phyloP scores from a whole-genome alignment of 2,888 invertebrate species.

The Spodoptera picta region DNA sequence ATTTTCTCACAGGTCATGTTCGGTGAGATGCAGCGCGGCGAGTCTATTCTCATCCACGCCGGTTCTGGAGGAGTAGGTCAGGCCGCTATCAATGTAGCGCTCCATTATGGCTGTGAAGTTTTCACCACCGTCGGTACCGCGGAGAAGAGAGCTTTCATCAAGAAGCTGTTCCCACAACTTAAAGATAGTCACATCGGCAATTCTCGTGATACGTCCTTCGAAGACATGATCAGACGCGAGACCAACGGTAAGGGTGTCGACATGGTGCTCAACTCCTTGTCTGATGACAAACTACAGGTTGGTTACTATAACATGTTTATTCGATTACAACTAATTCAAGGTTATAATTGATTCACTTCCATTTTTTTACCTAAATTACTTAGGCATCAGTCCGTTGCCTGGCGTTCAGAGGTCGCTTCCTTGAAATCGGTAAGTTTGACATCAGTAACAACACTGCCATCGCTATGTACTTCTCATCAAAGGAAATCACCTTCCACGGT shows the following conservation, averaged over 20 bases:
- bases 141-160: slow-evolving; percentile 96
- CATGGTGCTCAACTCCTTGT: slow-evolving; percentile 96
- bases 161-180: slow-evolving; percentile 94
- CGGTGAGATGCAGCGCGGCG: slow-evolving; percentile 94
- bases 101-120: slow-evolving; percentile 95
- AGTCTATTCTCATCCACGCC: slow-evolving; percentile 96
- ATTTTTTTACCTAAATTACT: neutral
- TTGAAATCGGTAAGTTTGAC: slow-evolving; percentile 94
- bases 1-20: slow-evolving; percentile 75
- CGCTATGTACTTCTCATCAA: slow-evolving; percentile 91
- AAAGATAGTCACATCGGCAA: slow-evolving; percentile 93
- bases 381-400: slow-evolving; percentile 87
- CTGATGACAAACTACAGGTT: slow-evolving; percentile 96
- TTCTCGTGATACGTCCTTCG: slow-evolving; percentile 95
- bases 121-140: slow-evolving; percentile 97
- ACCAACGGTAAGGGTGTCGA: slow-evolving; percentile 97
- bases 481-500: slow-evolving; percentile 88
- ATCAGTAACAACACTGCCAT: slow-evolving; percentile 91
- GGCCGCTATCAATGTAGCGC: slow-evolving; percentile 98
- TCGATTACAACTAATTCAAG: too few species aligned
- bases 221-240: slow-evolving; percentile 93
- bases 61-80: slow-evolving; percentile 99
- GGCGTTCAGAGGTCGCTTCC: slow-evolving; percentile 90
- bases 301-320: slow-evolving; percentile 7
- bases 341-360: too few species aligned